Evolutionary conservation across 2,797 vertebrate genomes (phyloP), one percentile per base, ranked within the genome.

Genomic region (Manis pentadactyla): DNA sequence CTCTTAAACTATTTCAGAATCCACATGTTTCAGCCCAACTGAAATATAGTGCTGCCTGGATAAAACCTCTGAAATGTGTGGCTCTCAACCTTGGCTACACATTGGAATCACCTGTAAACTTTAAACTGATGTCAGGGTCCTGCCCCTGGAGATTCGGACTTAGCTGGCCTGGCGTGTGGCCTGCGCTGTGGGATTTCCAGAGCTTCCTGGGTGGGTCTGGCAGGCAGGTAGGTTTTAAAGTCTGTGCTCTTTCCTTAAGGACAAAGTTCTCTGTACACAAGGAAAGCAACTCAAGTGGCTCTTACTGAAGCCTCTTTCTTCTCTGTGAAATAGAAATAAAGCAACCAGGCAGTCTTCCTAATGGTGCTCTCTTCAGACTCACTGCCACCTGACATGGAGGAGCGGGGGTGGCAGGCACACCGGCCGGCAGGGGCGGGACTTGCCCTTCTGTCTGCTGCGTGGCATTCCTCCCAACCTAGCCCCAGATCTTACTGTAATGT

Each of bases 401-500:
- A 3, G 13, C 23, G 5, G 21, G 34, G 1, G 11, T 7, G 3
- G 37, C 11, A 7, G 63, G 17, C 31, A 5, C 5, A 0, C 25
- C 1, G 25, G 64, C 87, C 55, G 15, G 7, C 5, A 0, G 55
- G 27, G 1, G 15, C 3, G 2, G 9, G 13, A 7, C 29, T 13
- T 39, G 19, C 39, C 21, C 5, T 17, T 57, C 11, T 17, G 71
- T 23, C 31, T 23, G 17, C n/a, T 17, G 6, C 1, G 0, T 13
- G 25, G 12, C 85, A 46, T 6, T 57, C 34, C 34, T 53, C 6
- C 87, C 21, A 3, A 8, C n/a, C 69, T 11, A 13, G 21, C 66
- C 88, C 51, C 0, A 0, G 13, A 0, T 2, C 2, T 0, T 10
- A 0, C 42, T 21, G 13, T 13, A 8, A 29, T 0, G 0, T 1